Conservation (phyloP, 2,113 vertebrate genomes). For the Myxocyprinus asiaticus region DNA sequence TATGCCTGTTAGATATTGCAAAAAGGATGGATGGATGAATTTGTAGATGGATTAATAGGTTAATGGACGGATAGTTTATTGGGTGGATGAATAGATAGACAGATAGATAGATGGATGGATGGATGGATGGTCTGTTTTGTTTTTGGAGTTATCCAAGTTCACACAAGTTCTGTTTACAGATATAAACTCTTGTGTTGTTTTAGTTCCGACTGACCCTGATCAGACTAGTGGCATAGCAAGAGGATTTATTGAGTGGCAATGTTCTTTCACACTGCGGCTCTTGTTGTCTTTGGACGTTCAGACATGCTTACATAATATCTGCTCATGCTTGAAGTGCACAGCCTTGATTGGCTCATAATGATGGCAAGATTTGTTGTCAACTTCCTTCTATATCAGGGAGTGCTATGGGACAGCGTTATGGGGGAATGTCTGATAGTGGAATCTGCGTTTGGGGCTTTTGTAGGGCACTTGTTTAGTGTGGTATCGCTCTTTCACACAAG, state of each 20-base stretch:
- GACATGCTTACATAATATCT: conserved; percentile 47
- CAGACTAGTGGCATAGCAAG: conserved; percentile 11
- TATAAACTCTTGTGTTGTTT: conserved; percentile 29
- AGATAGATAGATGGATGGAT: neutral
- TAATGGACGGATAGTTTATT: too few relatives aligned
- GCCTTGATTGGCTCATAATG: conserved; percentile 25
- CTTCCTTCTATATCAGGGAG: conserved; percentile 12
- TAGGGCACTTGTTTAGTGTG: neutral
- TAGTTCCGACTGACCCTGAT: conserved; percentile 22
- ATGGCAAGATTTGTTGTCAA: conserved; percentile 34
- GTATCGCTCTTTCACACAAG: neutral
- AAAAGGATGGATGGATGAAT: too few relatives aligned
- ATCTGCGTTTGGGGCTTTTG: neutral
- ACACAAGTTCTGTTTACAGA: conserved; percentile 20
- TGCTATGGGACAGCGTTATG: neutral
- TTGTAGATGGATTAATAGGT: too few relatives aligned
- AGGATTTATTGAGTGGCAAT: conserved; percentile 47
- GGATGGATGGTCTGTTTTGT: too few relatives aligned
- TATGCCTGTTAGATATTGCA: too few relatives aligned
- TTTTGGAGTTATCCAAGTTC: neutral
- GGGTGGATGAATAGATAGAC: too few relatives aligned
- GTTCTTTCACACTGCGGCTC: conserved; percentile 28
- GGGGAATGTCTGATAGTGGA: too few relatives aligned
- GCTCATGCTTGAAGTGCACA: conserved; percentile 33
- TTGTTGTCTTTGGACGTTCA: conserved; percentile 35